Evolutionary conservation across 2,113 vertebrate species (phyloP).

Genomic region (Clarias magur): DNA sequence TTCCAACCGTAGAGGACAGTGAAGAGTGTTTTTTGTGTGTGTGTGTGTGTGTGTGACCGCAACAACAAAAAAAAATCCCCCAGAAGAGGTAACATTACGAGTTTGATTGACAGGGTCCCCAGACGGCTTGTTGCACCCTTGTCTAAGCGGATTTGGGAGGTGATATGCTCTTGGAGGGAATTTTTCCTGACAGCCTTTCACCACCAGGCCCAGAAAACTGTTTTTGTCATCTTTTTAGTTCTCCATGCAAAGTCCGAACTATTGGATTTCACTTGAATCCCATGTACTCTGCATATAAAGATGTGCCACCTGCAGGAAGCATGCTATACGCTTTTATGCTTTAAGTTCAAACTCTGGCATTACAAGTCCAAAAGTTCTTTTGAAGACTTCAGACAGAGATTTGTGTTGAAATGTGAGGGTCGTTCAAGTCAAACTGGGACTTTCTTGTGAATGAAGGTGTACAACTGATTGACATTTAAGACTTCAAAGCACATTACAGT

Average conservation of each 20-base stretch:
- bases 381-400: background rate
- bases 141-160: conserved; percentile 62
- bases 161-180: conserved; percentile 52
- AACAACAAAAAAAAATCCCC: conserved; percentile 44
- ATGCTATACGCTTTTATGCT: background rate
- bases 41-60: conserved; percentile 53
- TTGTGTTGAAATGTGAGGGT: background rate
- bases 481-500: too few relatives aligned
- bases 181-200: conserved; percentile 52
- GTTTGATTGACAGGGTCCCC: conserved; percentile 64
- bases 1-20: conserved; percentile 49
- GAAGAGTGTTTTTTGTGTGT: background rate
- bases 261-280: conserved; percentile 31
- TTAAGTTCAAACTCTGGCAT: background rate
- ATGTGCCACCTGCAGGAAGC: background rate
- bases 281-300: background rate
- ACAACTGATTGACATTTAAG: too few relatives aligned
- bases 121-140: conserved; percentile 54
- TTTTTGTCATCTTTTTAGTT: conserved; percentile 45
- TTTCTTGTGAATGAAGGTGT: too few relatives aligned
- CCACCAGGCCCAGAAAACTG: conserved; percentile 43
- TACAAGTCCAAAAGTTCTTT: background rate
- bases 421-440: too few relatives aligned
- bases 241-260: conserved; percentile 36
- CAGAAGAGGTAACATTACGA: conserved; percentile 54